Percentiles rank a stretch among this genome's conserved stretches.
Conservation (phyloP, 2,888 invertebrate species). For the Agrenia bidenticulata region DNA sequence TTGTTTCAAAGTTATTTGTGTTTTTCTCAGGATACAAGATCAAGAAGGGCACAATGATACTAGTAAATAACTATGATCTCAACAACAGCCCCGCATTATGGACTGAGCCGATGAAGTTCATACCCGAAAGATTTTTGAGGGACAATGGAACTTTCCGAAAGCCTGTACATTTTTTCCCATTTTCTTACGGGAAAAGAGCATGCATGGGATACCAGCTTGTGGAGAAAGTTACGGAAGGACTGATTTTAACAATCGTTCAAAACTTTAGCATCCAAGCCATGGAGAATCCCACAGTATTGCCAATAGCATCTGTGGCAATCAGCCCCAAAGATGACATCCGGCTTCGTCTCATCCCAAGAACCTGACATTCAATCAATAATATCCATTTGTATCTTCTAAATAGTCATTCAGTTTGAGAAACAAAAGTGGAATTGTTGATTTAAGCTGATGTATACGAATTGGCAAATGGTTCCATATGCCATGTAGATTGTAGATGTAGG, state of each 20-base stretch:
- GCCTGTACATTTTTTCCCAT: constrained; percentile 77
- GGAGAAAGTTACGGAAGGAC: constrained; percentile 65
- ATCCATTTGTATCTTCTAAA: too few species aligned
- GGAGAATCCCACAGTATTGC: constrained; percentile 38
- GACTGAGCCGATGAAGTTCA: constrained; percentile 70
- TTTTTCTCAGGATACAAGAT: constrained; percentile 65
- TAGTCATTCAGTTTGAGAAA: too few species aligned
- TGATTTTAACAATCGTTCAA: constrained; percentile 41
- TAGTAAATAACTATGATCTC: constrained; percentile 79
- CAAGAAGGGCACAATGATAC: constrained; percentile 74
- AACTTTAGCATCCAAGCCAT: constrained; percentile 42
- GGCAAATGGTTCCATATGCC: too few species aligned
- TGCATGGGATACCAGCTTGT: constrained; percentile 81
- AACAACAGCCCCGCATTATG: constrained; percentile 74
- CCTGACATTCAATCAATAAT: too few species aligned
- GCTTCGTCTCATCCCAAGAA: constrained; percentile 42
- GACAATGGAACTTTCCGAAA: constrained; percentile 61
- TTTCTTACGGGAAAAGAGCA: constrained; percentile 81
- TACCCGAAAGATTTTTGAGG: constrained; percentile 71
- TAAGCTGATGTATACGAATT: too few species aligned
- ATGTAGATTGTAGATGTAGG: too few species aligned
- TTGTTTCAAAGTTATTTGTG: background rate
- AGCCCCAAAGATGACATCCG: constrained; percentile 45
- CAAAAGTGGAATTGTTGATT: too few species aligned
- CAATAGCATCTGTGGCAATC: constrained; percentile 50